Evolutionary conservation across 2,888 invertebrate species (phyloP), one percentile per base, ranked within the genome.

Genomic region (Corbicula japonica): DNA sequence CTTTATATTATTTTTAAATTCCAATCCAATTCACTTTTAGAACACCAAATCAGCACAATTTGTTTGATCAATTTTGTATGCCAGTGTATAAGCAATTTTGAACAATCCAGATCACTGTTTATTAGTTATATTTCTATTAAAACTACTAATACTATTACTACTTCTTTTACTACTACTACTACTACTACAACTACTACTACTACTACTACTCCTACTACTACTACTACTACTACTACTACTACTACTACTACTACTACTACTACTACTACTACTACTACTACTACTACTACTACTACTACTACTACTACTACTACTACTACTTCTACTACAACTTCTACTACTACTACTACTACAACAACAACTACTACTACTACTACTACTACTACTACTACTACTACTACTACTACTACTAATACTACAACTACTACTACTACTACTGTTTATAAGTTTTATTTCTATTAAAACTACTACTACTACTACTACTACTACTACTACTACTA

Each of bases 331-430:
- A 62, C 61, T 76, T 61, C 60, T 69, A 54, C 69, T 70, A 70
- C 76, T 70, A 38, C 69, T 70, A 50, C 76, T 76, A 61, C 62
- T 76, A 52, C 69, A 70, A 52, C 61, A 50, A 50, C 69, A 61
- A 52, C 69, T 69, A 60, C 69, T 70, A 60, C 61, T 70, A 50
- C 69, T 76, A 61, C 69, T 70, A 62, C 69, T 61, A 50, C 61
- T 76, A 62, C 69, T 61, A 30, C 70, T 76, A 38, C 62, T 62
- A 61, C 61, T 70, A 60, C 69, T 61, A 61, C 60, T 61, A 38
- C 69, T 70, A 62, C 70, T 70, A 52, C 62, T 70, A 44, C 54
- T 70, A 38, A 69, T 76, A 32, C 69, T 70, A 69, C 68, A 41
- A n/a, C 41, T 41, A 41, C 15, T 41, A 41, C 41, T 12, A 41